Evolutionary conservation across 2,888 invertebrate genomes (phyloP).

Genomic region (Scrobipalpa atriplicella): DNA sequence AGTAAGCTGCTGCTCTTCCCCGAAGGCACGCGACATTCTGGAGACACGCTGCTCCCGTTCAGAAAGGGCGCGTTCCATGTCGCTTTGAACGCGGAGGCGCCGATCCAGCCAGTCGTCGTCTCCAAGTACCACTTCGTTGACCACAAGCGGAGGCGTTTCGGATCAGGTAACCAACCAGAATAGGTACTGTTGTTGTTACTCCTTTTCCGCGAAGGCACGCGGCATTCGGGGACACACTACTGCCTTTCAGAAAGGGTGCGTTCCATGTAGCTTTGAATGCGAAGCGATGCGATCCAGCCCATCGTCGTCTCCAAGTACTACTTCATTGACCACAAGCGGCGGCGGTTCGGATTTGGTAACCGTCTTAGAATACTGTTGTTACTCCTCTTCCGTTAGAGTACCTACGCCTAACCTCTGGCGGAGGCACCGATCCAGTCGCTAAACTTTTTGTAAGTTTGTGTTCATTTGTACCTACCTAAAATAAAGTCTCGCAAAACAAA

Average conservation of each 20-base stretch:
- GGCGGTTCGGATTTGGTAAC: slow-evolving; percentile 86
- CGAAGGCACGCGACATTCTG: slow-evolving; percentile 94
- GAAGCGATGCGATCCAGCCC: slow-evolving; percentile 93
- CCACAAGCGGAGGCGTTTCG: slow-evolving; percentile 83
- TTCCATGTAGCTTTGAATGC: slow-evolving; percentile 96
- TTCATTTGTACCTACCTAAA: too few relatives aligned
- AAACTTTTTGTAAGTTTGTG: too few relatives aligned
- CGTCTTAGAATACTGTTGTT: slow-evolving; percentile 72
- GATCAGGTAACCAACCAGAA: slow-evolving; percentile 80
- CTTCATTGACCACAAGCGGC: slow-evolving; percentile 84
- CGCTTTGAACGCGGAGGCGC: slow-evolving; percentile 91
- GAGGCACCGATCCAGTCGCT: too few relatives aligned
- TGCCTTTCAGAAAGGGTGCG: slow-evolving; percentile 98
- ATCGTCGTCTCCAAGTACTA: slow-evolving; percentile 93
- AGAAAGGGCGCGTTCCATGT: slow-evolving; percentile 98
- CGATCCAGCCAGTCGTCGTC: slow-evolving; percentile 94
- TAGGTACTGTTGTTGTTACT: slow-evolving; percentile 83
- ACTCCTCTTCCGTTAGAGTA: slow-evolving; percentile 94
- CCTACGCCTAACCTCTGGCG: too few relatives aligned
- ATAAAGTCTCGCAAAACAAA: too few relatives aligned
- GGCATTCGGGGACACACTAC: slow-evolving; percentile 88
- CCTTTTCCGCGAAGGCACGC: slow-evolving; percentile 97
- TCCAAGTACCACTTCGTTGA: slow-evolving; percentile 91
- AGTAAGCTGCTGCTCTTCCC: slow-evolving; percentile 94
- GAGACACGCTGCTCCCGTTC: slow-evolving; percentile 91